These are phyloP conservation scores for Lasioglossum villosulum DNA, from an alignment of 2,888 invertebrate species.

Conservation along the genomic window DNA sequence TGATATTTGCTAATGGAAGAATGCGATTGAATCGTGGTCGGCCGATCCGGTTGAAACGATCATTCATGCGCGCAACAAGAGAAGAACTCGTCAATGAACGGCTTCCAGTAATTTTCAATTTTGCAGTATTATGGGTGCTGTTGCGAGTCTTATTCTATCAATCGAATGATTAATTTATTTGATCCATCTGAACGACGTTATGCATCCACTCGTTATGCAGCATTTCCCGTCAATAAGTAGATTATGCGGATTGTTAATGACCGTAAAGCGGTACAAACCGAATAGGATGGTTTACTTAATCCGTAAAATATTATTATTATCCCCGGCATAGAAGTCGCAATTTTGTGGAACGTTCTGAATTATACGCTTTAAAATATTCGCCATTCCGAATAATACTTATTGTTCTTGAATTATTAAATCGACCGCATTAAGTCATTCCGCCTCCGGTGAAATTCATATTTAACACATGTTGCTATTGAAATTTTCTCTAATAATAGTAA, in stretches of 20 bases:
- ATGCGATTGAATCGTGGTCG: background rate
- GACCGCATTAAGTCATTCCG: background rate
- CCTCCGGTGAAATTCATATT: background rate
- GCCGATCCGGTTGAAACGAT: background rate
- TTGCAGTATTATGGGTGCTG: conserved; percentile 8
- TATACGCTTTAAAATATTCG: conserved; percentile 19
- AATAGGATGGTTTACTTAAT: conserved; percentile 66
- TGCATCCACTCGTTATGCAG: conserved; percentile 60
- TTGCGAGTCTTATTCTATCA: conserved; percentile 59
- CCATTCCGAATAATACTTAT: background rate
- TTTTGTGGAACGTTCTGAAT: conserved; percentile 42
- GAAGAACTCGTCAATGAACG: background rate
- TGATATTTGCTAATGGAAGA: background rate
- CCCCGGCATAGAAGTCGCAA: conserved; percentile 48
- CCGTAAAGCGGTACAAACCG: conserved; percentile 58
- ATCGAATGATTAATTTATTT: conserved; percentile 56
- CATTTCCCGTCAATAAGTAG: conserved; percentile 68
- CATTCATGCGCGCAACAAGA: background rate
- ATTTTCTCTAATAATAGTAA: background rate
- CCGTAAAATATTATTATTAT: conserved; percentile 67
- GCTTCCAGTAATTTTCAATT: conserved; percentile 9
- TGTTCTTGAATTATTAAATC: background rate
- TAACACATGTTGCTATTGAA: background rate
- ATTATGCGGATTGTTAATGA: conserved; percentile 68
- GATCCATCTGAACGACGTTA: conserved; percentile 52